Conservation (phyloP, 2,888 invertebrate genomes). For the Drosophila subsilvestris region DNA sequence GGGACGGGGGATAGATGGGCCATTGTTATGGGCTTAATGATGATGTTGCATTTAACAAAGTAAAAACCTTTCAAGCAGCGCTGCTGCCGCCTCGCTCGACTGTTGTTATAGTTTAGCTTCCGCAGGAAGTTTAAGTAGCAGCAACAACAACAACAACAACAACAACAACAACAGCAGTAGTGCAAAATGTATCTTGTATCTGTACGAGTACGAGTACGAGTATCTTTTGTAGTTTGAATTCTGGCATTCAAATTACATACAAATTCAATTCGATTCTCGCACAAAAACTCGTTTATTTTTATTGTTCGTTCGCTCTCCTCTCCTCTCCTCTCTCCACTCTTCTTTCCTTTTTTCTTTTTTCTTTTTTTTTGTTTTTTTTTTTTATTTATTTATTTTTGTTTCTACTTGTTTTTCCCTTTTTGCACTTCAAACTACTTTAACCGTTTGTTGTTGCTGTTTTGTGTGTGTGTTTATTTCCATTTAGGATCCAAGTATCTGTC, state of each 20-base stretch:
- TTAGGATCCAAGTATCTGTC: constrained; percentile 56
- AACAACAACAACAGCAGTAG: constrained; percentile 10
- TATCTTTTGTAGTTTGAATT: constrained; percentile 23
- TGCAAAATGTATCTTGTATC: constrained; percentile 30
- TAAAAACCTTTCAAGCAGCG: constrained; percentile 61
- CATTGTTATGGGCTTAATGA: constrained; percentile 77
- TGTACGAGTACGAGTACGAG: constrained; percentile 26
- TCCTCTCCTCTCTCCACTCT: too few relatives aligned
- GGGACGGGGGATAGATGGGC: constrained; percentile 50
- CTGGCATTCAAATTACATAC: constrained; percentile 55
- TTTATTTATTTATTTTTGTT: constrained; percentile 49
- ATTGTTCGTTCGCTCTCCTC: constrained; percentile 20
- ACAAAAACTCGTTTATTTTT: constrained; percentile 63
- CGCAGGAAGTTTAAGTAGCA: constrained; percentile 75
- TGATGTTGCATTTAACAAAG: constrained; percentile 77
- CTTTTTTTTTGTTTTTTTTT: constrained; percentile 6
- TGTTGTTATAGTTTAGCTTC: constrained; percentile 67
- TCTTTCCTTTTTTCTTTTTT: too few relatives aligned
- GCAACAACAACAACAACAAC: constrained; percentile 31
- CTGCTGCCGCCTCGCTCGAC: constrained; percentile 16
- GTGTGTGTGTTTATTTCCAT: constrained; percentile 39
- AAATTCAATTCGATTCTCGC: constrained; percentile 67
- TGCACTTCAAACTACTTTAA: constrained; percentile 68
- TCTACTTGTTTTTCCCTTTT: constrained; percentile 26
- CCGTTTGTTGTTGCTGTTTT: constrained; percentile 22